Evolutionary conservation across 2,797 vertebrate genomes (phyloP).

Genomic region (Danio aesculapii): DNA sequence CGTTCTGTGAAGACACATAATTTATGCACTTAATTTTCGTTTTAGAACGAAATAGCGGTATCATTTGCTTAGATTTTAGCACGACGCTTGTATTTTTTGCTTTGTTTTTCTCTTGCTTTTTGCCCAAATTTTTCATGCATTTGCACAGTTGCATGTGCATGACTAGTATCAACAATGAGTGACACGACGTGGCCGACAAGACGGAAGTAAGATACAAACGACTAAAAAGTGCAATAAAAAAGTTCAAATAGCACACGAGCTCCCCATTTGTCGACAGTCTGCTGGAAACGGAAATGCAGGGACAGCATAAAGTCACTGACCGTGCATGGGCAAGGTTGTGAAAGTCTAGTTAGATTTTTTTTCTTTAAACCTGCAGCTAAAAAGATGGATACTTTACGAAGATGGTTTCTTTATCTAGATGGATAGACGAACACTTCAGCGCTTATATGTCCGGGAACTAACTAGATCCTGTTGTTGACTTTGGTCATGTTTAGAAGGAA

Average conservation of each 20-base stretch:
- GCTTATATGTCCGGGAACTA: constrained; percentile 19
- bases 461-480: constrained; percentile 44
- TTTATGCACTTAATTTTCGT: constrained; percentile 13
- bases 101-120: neutral
- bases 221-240: constrained; percentile 65
- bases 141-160: constrained; percentile 19
- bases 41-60: constrained; percentile 14
- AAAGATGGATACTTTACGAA: constrained; percentile 13
- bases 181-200: constrained; percentile 41
- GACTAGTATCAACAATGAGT: constrained; percentile 47
- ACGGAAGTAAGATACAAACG: constrained; percentile 63
- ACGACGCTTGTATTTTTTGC: neutral
- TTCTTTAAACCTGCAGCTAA: constrained; percentile 7
- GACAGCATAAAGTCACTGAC: constrained; percentile 50
- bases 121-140: neutral
- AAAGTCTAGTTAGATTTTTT: constrained; percentile 1
- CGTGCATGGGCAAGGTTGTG: constrained; percentile 41
- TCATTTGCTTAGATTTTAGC: constrained; percentile 19
- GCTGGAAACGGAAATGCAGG: constrained; percentile 59
- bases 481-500: constrained; percentile 42
- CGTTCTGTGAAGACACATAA: constrained; percentile 23
- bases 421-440: constrained; percentile 6
- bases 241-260: constrained; percentile 50
- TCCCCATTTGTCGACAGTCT: constrained; percentile 62
- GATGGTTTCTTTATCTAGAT: constrained; percentile 26